Evolutionary conservation across 2,888 invertebrate species (phyloP), one percentile per base, ranked within the genome.

Genomic region (Pammene fasciana): DNA sequence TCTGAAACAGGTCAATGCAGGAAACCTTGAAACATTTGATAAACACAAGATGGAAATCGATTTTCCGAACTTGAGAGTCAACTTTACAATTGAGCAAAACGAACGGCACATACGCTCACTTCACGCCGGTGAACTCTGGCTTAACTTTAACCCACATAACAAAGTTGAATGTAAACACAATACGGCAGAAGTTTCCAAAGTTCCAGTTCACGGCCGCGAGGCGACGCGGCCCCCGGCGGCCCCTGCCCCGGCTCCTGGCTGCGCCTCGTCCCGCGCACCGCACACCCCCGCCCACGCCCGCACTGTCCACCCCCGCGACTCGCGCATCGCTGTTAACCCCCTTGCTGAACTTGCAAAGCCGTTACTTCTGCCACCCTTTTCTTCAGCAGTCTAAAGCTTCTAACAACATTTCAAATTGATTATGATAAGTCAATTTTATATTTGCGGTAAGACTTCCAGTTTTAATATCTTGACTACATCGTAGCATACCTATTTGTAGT

Each of bases 131-230:
- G 90, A 92, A 92, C 92, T 92, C 92, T 86, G 85, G 86, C 86
- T 92, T 92, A 89, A 92, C 92, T 92, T 92, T 92, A 92, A 92
- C 92, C 92, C 92, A 92, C 90, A 92, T 92, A 91, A 92, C 92
- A 90, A 92, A 92, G 92, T 92, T 92, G 87, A 90, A 90, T 92
- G 92, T 92, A 92, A 92, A 92, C 92, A 92, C 92, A 92, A 92
- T 92, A 91, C 89, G 89, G 85, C 85, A 86, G 87, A 90, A 90
- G 90, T 90, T 90, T 88, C 79, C 85, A 82, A 90, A 90, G 89
- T 90, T 87, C 84, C 92, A 89, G 92, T 92, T 91, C 92, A 92
- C 87, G 92, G 92, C 89, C 92, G 91, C 87, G 85, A 80, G 82
- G 82, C 80, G 83, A 78, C 78, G 78, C 77, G 78, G 80, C 80